phyloP scores from a whole-genome alignment of 92 coral and sea anemone genomes.

The Phenganax marumi region DNA sequence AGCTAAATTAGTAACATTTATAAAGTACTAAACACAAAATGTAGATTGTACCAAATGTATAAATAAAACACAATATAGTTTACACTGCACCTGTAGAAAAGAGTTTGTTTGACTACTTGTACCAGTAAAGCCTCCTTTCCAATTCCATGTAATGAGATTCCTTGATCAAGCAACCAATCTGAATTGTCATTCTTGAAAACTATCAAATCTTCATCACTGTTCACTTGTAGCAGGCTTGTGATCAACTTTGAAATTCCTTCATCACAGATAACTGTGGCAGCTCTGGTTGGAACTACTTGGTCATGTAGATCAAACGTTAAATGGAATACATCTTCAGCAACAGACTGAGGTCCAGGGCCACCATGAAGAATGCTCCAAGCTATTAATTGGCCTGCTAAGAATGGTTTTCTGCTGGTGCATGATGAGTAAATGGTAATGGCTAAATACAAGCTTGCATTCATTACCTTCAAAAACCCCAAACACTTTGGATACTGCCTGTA shows the following conservation, averaged over 20 bases:
- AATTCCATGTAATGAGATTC: constrained; percentile 35
- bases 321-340: constrained; percentile 47
- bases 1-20: no score
- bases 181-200: constrained; percentile 42
- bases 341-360: constrained; percentile 51
- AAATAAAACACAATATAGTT: no score
- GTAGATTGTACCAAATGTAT: no score
- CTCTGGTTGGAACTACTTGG: constrained; percentile 40
- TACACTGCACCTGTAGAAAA: constrained; percentile 54
- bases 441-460: constrained; percentile 28
- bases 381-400: constrained; percentile 47
- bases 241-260: constrained; percentile 45
- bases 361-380: constrained; percentile 62
- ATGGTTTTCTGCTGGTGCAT: constrained; percentile 52
- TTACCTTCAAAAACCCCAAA: constrained; percentile 57
- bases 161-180: constrained; percentile 54
- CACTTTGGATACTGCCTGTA: constrained; percentile 40
- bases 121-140: constrained; percentile 38
- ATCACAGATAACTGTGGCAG: constrained; percentile 37
- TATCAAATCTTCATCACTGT: constrained; percentile 27
- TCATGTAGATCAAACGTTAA: constrained; percentile 43
- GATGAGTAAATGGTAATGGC: constrained; percentile 48
- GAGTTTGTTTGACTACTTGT: constrained; percentile 55
- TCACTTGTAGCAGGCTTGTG: constrained; percentile 41
- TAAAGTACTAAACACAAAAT: no score